Conservation (phyloP, 1,140 invertebrate genomes). For the Contarinia nasturtii region DNA sequence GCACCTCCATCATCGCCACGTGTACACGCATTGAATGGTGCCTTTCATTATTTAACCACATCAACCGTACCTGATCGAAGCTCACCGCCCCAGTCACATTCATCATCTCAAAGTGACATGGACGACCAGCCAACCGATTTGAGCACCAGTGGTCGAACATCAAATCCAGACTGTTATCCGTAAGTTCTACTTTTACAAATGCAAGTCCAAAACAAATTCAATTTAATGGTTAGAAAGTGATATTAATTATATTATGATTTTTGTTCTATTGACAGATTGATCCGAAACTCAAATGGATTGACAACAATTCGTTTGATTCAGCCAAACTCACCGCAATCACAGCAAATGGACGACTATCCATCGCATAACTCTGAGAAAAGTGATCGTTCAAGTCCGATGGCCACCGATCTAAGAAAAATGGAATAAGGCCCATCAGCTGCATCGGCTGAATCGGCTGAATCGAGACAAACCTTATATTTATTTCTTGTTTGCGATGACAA, state of each 20-base stretch:
- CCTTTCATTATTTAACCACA: constrained; percentile 20
- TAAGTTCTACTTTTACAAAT: constrained; percentile 10
- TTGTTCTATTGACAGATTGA: constrained; percentile 12
- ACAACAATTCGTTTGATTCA: constrained; percentile 23
- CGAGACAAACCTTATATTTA: too few relatives aligned
- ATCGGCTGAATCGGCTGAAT: not conserved
- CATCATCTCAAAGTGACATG: constrained; percentile 18
- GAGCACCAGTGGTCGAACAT: constrained; percentile 20
- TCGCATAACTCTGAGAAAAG: not conserved
- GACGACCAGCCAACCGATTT: constrained; percentile 31
- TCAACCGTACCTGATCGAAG: constrained; percentile 4
- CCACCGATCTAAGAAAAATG: constrained; percentile 1
- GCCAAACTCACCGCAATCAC: not conserved
- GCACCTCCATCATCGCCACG: constrained; percentile 19
- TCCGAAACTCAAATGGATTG: constrained; percentile 22
- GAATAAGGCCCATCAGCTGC: not conserved
- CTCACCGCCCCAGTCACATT: constrained; percentile 19
- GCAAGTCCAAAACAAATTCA: not conserved
- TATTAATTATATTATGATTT: constrained; percentile 1
- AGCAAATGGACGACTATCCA: not conserved
- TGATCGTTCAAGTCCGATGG: not conserved
- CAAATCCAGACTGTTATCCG: constrained; percentile 21
- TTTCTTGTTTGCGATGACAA: too few relatives aligned
- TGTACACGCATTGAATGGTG: constrained; percentile 20
- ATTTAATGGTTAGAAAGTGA: not conserved